Base-by-base conservation (phyloP, 2,888 invertebrate species). In the Erpobdella octoculata region DNA sequence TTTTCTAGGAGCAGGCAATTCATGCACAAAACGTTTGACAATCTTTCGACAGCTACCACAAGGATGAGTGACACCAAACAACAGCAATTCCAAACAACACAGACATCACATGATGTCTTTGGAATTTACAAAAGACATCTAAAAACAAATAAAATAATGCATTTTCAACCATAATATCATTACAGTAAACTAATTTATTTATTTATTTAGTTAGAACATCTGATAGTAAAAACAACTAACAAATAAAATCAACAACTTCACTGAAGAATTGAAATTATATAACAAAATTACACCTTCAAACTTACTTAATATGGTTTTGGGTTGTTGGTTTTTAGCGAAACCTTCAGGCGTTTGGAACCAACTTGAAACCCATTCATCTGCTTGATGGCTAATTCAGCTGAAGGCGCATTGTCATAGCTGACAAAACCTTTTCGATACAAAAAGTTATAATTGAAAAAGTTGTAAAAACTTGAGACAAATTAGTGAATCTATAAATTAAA, bases 361-460 rank as follows among this genome's bases (percentile, higher is more conserved):
- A 72, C 58, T 62, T 68, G 68, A 53, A 70, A 65, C 2, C 72
- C 72, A 36, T 72, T 72, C 72, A 72, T 72, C 21, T 69, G 59
- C 37, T 62, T 36, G n/a, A 72, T 72, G 21, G 72, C 72, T 1
- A 65, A 25, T 66, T 72, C 70, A 8, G 72, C 72, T n/a, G 71
- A 65, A n/a, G 59, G 33, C 2, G 38, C 21, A 4, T 15, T 58
- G 35, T 71, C 71, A 46, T 67, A 71, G 59, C 71, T 71, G n/a
- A 71, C 65, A 37, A 71, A 71, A 5, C 71, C 71, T 71, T n/a
- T 18, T 0, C 18, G 25, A 71, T 35, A 37, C 12, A 8, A 38
- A 68, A 38, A 15, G 37, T 28, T 31, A 31, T 21, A 46, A 9
- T 25, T 4, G 18, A 31, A 48, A 68, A 41, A 46, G 1, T 12